Evolutionary conservation across 2,888 invertebrate genomes (phyloP).

Genomic region (Agrenia bidenticulata): DNA sequence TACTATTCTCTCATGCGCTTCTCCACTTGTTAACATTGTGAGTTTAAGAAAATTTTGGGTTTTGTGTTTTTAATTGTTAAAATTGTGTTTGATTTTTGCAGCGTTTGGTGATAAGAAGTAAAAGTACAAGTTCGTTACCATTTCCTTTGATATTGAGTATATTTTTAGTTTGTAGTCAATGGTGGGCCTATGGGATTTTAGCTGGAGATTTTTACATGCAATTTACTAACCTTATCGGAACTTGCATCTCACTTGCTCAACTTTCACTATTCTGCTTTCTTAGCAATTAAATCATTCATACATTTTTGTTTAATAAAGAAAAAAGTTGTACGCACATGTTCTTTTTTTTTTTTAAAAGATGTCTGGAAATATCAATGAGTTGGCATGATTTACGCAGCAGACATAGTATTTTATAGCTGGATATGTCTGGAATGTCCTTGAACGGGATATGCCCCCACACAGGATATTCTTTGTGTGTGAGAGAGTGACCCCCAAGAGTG

Average conservation of each 20-base stretch:
- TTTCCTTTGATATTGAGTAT: slow-evolving; percentile 84
- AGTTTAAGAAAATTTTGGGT: slow-evolving; percentile 33
- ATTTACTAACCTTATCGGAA: slow-evolving; percentile 58
- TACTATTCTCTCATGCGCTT: slow-evolving; percentile 56
- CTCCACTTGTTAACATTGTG: slow-evolving; percentile 57
- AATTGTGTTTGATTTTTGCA: slow-evolving; percentile 56
- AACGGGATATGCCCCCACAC: too few species aligned
- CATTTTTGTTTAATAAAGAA: too few species aligned
- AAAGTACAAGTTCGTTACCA: slow-evolving; percentile 82
- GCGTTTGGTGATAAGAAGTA: slow-evolving; percentile 74
- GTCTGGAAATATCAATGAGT: too few species aligned
- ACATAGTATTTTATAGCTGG: too few species aligned
- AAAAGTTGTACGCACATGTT: too few species aligned
- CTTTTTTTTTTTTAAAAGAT: too few species aligned
- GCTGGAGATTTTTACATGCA: slow-evolving; percentile 73
- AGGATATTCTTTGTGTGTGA: too few species aligned
- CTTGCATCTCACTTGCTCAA: slow-evolving; percentile 60
- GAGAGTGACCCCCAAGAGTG: too few species aligned
- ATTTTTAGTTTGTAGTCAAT: slow-evolving; percentile 72
- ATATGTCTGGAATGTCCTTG: too few species aligned
- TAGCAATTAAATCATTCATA: too few species aligned
- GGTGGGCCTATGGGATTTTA: slow-evolving; percentile 78
- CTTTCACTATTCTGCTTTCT: slow-evolving; percentile 68
- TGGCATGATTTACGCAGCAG: too few species aligned
- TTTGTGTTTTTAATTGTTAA: slow-evolving; percentile 30